Evolutionary conservation across 1,140 invertebrate genomes (phyloP), one percentile per base, ranked within the genome.

Genomic region (Plectrocnemia conspersa): DNA sequence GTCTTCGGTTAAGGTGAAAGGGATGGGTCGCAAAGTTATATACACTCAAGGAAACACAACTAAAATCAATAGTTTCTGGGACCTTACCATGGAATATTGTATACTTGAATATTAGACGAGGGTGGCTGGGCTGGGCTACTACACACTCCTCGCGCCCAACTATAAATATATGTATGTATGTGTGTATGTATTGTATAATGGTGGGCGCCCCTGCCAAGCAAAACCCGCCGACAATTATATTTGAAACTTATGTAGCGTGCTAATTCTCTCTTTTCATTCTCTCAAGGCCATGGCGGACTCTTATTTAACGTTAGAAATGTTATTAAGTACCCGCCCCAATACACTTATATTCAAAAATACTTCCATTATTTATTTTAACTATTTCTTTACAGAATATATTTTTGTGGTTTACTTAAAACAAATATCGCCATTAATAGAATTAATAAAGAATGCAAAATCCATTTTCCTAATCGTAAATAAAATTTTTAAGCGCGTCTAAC

Each of bases 61-160:
- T 50, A 61, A 61, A 61, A 61, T 61, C 58, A 61, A 61, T 61
- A 61, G 54, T 59, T 59, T 59, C 58, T 56, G 58, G 53, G 58
- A 56, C 48, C 58, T 56, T 25, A 48, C 42, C 48, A 45, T 40
- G 25, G 40, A 42, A 52, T 52, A 42, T 44, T 52, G 50, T 52
- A 52, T 44, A 52, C 50, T 52, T 41, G 50, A 52, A 52, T 52
- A 52, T 52, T 52, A 52, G 38, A 41, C 36, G 50, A 44, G 40
- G 36, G 50, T 33, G 50, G 50, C 24, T 21, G 19, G 44, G 25
- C n/a, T n/a, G n/a, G n/a, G n/a, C n/a, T n/a, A n/a, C n/a, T n/a
- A n/a, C n/a, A n/a, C n/a, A n/a, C n/a, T n/a, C n/a, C n/a, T n/a
- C 13, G 13, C 16, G 2, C 3, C 13, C 18, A 35, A 35, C 47